Conservation (phyloP, 2,113 vertebrate species). For the Corythornis vintsioides region DNA sequence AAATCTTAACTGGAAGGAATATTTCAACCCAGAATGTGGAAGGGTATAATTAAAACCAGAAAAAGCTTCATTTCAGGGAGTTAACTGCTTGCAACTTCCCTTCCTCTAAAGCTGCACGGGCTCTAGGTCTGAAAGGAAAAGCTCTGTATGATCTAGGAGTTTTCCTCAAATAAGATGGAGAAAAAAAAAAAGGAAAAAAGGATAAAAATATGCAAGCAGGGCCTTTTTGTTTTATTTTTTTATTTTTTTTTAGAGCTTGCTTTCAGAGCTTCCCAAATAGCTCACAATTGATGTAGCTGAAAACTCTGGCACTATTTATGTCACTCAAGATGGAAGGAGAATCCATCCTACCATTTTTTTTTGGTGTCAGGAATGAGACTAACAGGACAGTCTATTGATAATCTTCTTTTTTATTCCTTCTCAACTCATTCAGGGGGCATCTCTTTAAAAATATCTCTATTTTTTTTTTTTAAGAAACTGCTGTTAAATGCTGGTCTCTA, state of each 20-base stretch:
- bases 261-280: neutral
- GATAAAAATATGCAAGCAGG: neutral
- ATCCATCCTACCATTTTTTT: constrained; percentile 26
- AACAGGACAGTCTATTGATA: neutral
- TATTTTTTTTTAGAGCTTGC: neutral
- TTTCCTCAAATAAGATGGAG: neutral
- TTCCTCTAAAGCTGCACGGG: neutral
- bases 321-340: constrained; percentile 46
- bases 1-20: neutral
- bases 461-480: neutral
- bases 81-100: neutral
- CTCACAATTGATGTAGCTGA: neutral
- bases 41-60: constrained; percentile 18
- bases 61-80: neutral
- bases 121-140: neutral
- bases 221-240: neutral
- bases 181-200: neutral
- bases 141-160: neutral
- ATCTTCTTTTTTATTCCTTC: neutral
- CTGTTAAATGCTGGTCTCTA: neutral
- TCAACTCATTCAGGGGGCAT: neutral
- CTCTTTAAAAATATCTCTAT: neutral
- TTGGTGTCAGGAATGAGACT: neutral
- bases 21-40: neutral
- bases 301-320: neutral